Evolutionary conservation across 2,797 vertebrate genomes (phyloP), one percentile per base, ranked within the genome.

Genomic region (Liasis olivaceus): DNA sequence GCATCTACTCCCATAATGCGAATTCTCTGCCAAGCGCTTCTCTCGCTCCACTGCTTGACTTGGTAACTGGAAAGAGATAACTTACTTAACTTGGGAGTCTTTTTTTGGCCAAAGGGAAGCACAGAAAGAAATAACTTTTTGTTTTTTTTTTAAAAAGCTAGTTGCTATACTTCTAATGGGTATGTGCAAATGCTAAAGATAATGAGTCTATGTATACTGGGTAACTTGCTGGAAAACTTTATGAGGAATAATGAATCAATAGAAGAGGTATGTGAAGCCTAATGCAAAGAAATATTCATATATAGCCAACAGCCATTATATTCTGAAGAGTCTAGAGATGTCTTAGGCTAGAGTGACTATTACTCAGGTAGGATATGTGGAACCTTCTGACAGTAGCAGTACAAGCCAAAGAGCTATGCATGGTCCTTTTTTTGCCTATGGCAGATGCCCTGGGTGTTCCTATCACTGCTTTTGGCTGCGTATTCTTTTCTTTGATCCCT

Each of bases 181-280:
- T 98, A 98, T 97, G 96, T 97, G 97, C 98, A 98, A 98, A 98
- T 98, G 98, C 98, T 98, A 98, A 98, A 98, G 97, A 97, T 97
- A 97, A 97, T 97, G 97, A 97, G 97, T 96, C 96, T 97, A 97
- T 3, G 42, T 42, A 42, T 97, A 97, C 98, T 97, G 97, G 24
- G 42, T 98, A 96, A 97, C 97, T 97, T 97, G 97, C 96, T 95
- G 96, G 98, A 98, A 97, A 97, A 96, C 97, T 96, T 97, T 97
- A 96, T 98, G 97, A 98, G 96, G 96, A 95, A 97, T 97, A 98
- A 98, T 98, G 90, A 96, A 97, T 98, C 97, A 98, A 97, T 92
- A 96, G 91, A 96, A 96, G 91, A 96, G 94, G 85, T 97, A 96
- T 97, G 98, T 97, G 97, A 98, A 97, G 97, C 96, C 94, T 93